Base-by-base conservation (phyloP, 2,888 invertebrate genomes). In the Cremastinae sp. region DNA sequence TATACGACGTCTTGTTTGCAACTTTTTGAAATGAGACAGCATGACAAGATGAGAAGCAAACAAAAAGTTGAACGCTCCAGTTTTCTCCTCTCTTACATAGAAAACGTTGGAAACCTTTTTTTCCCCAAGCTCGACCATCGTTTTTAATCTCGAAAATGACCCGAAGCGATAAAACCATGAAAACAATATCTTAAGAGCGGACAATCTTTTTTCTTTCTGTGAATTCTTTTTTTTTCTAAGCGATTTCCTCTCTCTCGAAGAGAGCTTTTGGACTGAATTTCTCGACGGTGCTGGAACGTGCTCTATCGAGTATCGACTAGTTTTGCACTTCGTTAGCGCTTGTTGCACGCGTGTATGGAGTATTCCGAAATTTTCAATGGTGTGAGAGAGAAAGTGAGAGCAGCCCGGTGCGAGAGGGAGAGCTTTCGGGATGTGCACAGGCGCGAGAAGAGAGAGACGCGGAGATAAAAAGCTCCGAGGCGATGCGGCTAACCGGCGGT, bases 401-500 rank as follows among this genome's bases (percentile, higher is more conserved):
- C 10, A 56, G 16, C 1, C 7, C 9, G 7, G 14, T 49, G 22
- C 43, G 37, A 22, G 39, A 16, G 51, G n/a, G 20, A 5, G 51
- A 5, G 22, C 51, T 41, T 41, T 41, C 12, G 47, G 28, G 28
- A 28, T 53, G 64, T 59, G 76, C 72, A 73, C 76, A 69, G 47
- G 70, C 51, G 76, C 76, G 76, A 72, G 56, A 47, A 53, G 5
- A 28, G 28, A 41, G 58, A 22, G 39, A 28, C 45, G 58, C 64
- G 41, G 39, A 5, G 28, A 5, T 2, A 28, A 5, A 28, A 2
- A 28, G 5, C 2, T 3, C 28, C 14, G 53, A 45, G 55, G 59
- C 76, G 65, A 69, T 73, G 76, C 76, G 73, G 73, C 64, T 53
- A 75, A 75, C 68, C 72, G 61, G 28, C 28, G 28, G 61, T 62